Percentiles rank a stretch among this genome's conserved stretches.
These are phyloP conservation scores for Latrodectus elegans DNA, from an alignment of 2,888 invertebrate species.

Conservation along the genomic window DNA sequence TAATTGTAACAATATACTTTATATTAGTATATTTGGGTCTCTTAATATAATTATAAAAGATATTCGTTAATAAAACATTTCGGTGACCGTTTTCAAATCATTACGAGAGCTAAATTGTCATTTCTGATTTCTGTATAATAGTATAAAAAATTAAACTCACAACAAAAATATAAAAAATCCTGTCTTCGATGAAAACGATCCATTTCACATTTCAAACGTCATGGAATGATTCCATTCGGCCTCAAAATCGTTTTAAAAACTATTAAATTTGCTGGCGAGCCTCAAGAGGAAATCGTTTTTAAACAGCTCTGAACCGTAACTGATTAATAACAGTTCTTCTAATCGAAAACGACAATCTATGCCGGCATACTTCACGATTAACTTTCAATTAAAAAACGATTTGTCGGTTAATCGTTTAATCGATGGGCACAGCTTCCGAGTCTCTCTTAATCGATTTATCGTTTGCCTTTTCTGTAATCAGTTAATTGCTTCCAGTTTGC, in stretches of 20 bases:
- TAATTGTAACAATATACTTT: no score
- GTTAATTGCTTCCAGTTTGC: conserved; percentile 67
- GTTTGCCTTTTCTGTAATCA: conserved; percentile 65
- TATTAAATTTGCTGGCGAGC: conserved; percentile 29
- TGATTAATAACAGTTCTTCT: conserved; percentile 64
- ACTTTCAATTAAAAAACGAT: conserved; percentile 69
- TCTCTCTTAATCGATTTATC: conserved; percentile 64
- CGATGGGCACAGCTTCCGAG: conserved; percentile 61
- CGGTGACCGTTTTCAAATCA: no score
- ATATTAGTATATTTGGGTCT: no score
- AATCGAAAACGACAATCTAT: conserved; percentile 51
- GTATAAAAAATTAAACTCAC: not conserved
- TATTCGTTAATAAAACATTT: no score
- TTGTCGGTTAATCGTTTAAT: conserved; percentile 68
- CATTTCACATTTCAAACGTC: conserved; percentile 8
- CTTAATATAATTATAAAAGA: no score
- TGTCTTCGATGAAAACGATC: not conserved
- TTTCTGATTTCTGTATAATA: no score
- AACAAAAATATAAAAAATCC: not conserved
- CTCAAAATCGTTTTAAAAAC: conserved; percentile 45
- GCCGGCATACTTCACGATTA: conserved; percentile 66
- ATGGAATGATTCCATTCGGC: not conserved
- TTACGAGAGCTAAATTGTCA: no score
- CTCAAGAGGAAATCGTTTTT: conserved; percentile 22
- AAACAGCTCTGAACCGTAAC: conserved; percentile 38